These are phyloP conservation scores for Anguilla marmorata DNA, from an alignment of 2,797 vertebrate species.

Conservation along the genomic window DNA sequence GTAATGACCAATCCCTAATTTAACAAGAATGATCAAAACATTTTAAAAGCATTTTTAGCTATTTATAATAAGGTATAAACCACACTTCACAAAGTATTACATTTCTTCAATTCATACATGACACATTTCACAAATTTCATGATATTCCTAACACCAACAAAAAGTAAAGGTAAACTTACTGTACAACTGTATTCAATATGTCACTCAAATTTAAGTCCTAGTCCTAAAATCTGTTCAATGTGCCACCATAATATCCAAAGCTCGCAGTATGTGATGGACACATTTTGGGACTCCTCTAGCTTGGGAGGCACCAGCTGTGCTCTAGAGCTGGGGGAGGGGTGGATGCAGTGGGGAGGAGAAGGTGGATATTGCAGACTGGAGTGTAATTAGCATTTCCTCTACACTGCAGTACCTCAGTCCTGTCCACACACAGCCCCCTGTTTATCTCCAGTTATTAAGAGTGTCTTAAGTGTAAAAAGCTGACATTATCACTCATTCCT, in stretches of 20 bases:
- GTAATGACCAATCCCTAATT: background rate
- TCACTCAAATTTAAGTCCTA: background rate
- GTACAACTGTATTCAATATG: background rate
- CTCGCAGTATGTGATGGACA: background rate
- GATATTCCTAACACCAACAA: too few species aligned
- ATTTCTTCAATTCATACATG: background rate
- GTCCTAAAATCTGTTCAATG: background rate
- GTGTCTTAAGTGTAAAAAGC: background rate
- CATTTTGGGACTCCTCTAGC: background rate
- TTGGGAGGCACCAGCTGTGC: conserved; percentile 1
- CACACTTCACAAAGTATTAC: background rate
- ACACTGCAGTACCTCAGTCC: background rate
- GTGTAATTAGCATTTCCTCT: conserved; percentile 20
- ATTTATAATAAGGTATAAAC: background rate
- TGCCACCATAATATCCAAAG: background rate
- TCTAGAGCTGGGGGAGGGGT: conserved; percentile 4
- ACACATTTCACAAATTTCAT: background rate
- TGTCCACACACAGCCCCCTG: background rate
- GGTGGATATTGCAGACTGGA: background rate
- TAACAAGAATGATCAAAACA: background rate
- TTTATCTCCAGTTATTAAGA: conserved; percentile 6
- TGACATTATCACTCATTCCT: background rate
- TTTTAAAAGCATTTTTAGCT: too few species aligned
- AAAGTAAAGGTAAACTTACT: background rate
- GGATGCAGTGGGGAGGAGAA: background rate